Evolutionary conservation across 2,888 invertebrate genomes (phyloP), one percentile per base, ranked within the genome.

Genomic region (Homarus gammarus): DNA sequence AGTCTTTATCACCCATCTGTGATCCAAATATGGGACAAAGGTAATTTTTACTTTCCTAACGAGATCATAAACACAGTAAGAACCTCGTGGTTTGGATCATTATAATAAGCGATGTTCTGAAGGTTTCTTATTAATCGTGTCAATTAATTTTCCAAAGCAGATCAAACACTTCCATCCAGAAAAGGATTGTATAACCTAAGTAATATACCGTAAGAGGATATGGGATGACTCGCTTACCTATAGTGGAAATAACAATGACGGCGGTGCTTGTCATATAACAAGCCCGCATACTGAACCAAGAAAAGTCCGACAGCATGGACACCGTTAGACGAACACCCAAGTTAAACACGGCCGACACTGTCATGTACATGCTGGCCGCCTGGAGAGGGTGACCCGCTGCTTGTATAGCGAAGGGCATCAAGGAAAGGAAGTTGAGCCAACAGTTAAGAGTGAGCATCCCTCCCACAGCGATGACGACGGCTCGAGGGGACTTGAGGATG

Each of bases 401-500:
- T 70, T 85, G 87, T 36, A 87, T 61, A 18, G 82, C 81, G 44
- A 87, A 87, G 38, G 87, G 87, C 33, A 87, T 70, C 61, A 87
- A 40, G 61, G 61, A 38, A 27, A 70, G 6, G 44, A 87, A 87
- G 73, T 87, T 87, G 6, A 70, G 38, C 51, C 38, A 70, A 2
- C 73, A 44, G 81, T 87, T 87, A n/a, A 82, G 3, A 31, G 56
- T 38, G 40, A 87, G 56, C 5, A 61, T 44, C 8, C 61, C 70
- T 12, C 81, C 87, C 73, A 82, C 44, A 6, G 73, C 79, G 40
- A 87, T 87, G 31, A 87, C 82, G 61, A 73, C 61, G 31, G 79
- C 79, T 10, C 70, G 68, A 8, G 87, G 87, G 27, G 33, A 49
- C 44, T 38, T 73, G 22, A 87, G 73, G 15, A 75, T 40, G 27